Conservation (phyloP, 2,797 vertebrate species). For the Mustela erminea region DNA sequence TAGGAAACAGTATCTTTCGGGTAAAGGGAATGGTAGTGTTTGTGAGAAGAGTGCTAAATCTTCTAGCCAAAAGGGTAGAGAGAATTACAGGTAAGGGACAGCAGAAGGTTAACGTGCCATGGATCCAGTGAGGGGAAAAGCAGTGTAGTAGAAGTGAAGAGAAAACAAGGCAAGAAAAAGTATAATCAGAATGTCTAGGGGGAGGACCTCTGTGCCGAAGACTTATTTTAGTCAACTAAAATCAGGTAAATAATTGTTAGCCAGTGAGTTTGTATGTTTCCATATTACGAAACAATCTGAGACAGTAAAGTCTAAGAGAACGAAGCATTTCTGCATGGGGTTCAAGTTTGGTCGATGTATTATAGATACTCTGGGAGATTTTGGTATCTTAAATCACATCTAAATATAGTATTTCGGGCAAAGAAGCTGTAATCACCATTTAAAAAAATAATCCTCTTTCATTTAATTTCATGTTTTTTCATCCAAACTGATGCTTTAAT, state of each 20-base stretch:
- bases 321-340: background rate
- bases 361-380: background rate
- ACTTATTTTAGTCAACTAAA: background rate
- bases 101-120: background rate
- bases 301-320: background rate
- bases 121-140: background rate
- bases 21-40: background rate
- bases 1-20: background rate
- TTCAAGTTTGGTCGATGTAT: background rate
- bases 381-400: background rate
- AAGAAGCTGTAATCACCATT: conserved; percentile 32
- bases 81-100: background rate
- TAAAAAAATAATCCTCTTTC: background rate
- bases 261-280: background rate
- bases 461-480: conserved; percentile 54
- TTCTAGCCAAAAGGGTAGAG: background rate
- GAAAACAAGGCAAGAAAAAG: background rate
- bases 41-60: background rate
- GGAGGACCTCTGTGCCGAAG: background rate
- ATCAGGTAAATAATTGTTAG: background rate
- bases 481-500: conserved; percentile 54
- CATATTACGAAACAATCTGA: background rate
- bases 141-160: background rate
- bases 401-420: conserved; percentile 15
- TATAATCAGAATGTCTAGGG: background rate